Percentiles rank a stretch among this genome's conserved stretches.
These are phyloP conservation scores for Aulostomus chinensis DNA, from an alignment of 2,797 vertebrate genomes.

Conservation along the genomic window DNA sequence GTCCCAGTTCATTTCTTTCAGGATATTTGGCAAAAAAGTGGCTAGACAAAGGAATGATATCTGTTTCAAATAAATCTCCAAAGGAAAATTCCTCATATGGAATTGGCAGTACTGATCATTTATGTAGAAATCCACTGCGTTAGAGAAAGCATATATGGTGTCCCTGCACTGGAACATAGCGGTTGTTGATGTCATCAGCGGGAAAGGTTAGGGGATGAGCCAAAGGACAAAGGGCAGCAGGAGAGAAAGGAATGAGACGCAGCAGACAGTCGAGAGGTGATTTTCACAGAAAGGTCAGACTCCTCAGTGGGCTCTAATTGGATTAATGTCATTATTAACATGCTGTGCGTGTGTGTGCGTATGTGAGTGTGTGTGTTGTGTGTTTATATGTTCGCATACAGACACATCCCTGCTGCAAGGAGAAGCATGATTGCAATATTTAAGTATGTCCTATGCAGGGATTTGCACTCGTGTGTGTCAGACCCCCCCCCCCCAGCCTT, in stretches of 20 bases:
- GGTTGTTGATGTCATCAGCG: constrained; percentile 8
- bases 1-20: too few species aligned
- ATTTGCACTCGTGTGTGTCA: constrained; percentile 38
- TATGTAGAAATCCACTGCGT: too few species aligned
- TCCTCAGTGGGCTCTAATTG: constrained; percentile 57
- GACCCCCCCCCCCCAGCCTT: constrained; percentile 45
- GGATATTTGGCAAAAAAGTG: too few species aligned
- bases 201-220: constrained; percentile 25
- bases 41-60: too few species aligned
- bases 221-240: constrained; percentile 40
- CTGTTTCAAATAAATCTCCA: too few species aligned
- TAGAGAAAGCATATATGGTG: constrained; percentile 12
- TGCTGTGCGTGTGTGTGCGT: constrained; percentile 21
- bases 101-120: too few species aligned
- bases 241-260: constrained; percentile 40
- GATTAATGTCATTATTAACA: constrained; percentile 63
- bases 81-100: too few species aligned
- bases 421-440: constrained; percentile 33
- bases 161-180: not conserved
- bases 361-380: constrained; percentile 12
- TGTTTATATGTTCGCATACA: too few species aligned
- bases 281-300: constrained; percentile 58
- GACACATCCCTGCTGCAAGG: constrained; percentile 3
- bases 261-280: constrained; percentile 36
- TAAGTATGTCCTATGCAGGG: constrained; percentile 14